A percentile compares a stretch with the other conserved stretches of the same genome.
Evolutionary conservation across 2,888 invertebrate species (phyloP).

Genomic region (Monoplex corrugatus): DNA sequence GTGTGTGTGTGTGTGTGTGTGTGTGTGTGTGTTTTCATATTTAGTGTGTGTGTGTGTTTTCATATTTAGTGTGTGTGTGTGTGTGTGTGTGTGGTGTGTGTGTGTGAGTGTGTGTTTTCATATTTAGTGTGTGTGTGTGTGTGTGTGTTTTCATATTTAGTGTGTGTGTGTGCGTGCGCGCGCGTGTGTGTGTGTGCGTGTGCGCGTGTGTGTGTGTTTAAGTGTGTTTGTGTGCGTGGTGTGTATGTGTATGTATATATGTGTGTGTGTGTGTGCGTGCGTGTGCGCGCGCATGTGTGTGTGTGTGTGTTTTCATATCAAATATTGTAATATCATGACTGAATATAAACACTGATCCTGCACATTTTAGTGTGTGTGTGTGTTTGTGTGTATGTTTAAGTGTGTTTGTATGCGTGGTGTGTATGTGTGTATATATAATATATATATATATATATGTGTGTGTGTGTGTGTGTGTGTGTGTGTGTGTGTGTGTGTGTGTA

Average conservation of each 20-base stretch:
- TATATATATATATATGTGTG: too few relatives aligned
- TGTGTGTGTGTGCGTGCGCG: not conserved
- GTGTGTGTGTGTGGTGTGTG: not conserved
- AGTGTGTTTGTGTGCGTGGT: not conserved
- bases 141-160: too few relatives aligned
- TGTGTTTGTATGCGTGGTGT: too few relatives aligned
- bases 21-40: not conserved
- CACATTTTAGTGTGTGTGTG: not conserved
- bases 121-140: too few relatives aligned
- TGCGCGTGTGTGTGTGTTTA: slow-evolving; percentile 10
- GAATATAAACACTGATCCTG: not conserved
- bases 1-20: not conserved
- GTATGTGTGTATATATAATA: too few relatives aligned
- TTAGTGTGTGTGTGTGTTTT: not conserved
- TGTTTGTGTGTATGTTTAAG: not conserved
- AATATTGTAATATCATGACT: not conserved
- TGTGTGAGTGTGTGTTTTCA: too few relatives aligned
- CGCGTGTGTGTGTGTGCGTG: not conserved
- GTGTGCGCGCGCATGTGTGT: too few relatives aligned
- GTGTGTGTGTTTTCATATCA: too few relatives aligned
- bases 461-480: too few relatives aligned
- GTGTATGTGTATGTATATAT: too few relatives aligned
- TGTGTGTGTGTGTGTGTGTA: too few relatives aligned
- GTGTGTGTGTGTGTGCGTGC: too few relatives aligned
- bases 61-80: slow-evolving; percentile 11